Evolutionary conservation across 2,888 invertebrate genomes (phyloP), one percentile per base, ranked within the genome.

Genomic region (Piscicola geometra): DNA sequence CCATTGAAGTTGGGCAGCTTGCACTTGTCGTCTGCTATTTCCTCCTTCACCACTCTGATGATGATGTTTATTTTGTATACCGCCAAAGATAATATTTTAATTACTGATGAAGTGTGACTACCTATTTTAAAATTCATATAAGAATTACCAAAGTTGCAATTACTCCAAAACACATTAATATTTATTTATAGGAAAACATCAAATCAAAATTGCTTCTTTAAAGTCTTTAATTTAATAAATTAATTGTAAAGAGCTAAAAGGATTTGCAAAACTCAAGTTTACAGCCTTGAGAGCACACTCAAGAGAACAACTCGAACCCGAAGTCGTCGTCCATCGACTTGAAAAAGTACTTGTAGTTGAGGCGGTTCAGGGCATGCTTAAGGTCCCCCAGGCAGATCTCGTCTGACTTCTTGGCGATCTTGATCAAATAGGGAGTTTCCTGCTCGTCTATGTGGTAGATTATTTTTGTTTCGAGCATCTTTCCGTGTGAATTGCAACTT

Each of bases 321-420:
- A 98, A 97, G 88, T 98, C 98, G 88, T 95, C 96, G 88, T 99
- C 99, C 93, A 97, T 94, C 72, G 97, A 97, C 88, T 98, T 99
- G 88, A 98, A 98, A 89, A 98, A 99, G 89, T 94, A 99, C 88
- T 99, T 99, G 88, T 94, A 98, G 88, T 95, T 98, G 82, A 92
- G 85, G 75, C 84, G 82, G 80, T 97, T 97, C 86, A 99, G 90
- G 85, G 96, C 95, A 90, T 94, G 93, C 89, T 99, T 99, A 86
- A 99, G 97, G 88, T 99, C 99, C 81, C 92, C 90, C 81, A 99
- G 89, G 78, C 97, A 98, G 81, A 97, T 96, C 89, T 93, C 91
- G 85, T 97, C 94, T 33, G 97, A 94, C 64, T 96, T 92, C 86
- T 97, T 92, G 79, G 94, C 92, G 82, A 99, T 91, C 89, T 98